phyloP scores from a whole-genome alignment of 2,797 vertebrate genomes.

The Pantherophis alleghaniensis region DNA sequence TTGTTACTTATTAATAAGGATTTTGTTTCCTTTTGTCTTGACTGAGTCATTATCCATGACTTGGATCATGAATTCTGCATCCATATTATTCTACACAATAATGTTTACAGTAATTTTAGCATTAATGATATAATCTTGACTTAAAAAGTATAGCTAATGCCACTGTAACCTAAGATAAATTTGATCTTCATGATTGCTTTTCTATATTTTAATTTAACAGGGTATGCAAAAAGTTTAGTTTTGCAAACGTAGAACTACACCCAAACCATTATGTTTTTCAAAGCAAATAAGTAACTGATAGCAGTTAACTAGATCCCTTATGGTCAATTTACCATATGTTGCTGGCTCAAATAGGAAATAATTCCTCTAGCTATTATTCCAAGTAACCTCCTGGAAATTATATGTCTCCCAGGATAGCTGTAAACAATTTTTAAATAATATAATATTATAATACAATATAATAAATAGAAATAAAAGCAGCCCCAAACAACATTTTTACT shows the following conservation, averaged over 20 bases:
- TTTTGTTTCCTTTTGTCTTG: neutral
- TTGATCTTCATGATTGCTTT: neutral
- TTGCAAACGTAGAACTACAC: neutral
- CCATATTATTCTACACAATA: neutral
- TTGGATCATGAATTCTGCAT: neutral
- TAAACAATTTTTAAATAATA: neutral
- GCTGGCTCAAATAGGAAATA: neutral
- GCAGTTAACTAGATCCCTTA: neutral
- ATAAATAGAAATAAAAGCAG: neutral
- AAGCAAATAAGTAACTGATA: neutral
- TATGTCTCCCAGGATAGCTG: neutral
- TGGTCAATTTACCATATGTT: neutral
- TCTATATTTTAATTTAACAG: neutral
- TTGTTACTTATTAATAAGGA: neutral
- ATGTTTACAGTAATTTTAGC: neutral
- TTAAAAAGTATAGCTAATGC: neutral
- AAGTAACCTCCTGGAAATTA: neutral
- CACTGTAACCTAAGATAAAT: neutral
- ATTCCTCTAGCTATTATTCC: neutral
- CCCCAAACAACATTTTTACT: neutral
- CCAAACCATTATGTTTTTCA: neutral
- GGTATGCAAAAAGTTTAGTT: neutral
- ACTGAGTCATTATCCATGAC: neutral
- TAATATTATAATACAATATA: neutral
- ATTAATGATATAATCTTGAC: neutral